Percentiles rank a stretch among this genome's conserved stretches.
Evolutionary conservation across 2,113 vertebrate genomes (phyloP).

Genomic region (Pollimyrus isidori): DNA sequence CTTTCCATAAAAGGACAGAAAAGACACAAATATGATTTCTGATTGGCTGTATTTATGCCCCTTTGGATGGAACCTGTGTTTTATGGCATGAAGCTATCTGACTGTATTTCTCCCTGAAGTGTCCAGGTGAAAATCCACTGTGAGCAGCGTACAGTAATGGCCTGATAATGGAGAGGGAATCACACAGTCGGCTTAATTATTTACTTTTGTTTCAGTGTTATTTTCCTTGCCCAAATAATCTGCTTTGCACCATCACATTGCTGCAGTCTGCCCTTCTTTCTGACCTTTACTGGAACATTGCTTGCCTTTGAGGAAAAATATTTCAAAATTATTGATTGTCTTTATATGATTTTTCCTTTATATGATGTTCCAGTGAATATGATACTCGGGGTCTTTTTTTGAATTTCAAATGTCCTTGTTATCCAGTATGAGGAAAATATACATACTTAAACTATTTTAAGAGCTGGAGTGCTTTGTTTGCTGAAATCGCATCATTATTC

Average conservation of each 20-base stretch:
- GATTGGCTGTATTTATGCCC: neutral
- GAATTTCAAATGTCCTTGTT: neutral
- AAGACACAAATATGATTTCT: neutral
- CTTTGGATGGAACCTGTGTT: neutral
- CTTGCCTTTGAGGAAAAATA: neutral
- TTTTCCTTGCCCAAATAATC: neutral
- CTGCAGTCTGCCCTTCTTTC: neutral
- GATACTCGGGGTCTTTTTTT: neutral
- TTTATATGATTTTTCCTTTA: neutral
- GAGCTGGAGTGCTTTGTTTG: neutral
- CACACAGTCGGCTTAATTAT: neutral
- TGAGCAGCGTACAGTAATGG: neutral
- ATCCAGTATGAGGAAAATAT: neutral
- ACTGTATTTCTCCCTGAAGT: neutral
- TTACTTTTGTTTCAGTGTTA: neutral
- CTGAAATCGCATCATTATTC: neutral
- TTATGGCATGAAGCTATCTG: neutral
- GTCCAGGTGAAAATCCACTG: neutral
- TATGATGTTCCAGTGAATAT: neutral
- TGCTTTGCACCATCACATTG: neutral
- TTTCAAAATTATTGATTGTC: neutral
- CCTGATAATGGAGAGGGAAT: neutral
- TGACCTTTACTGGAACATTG: neutral
- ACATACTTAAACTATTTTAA: neutral
- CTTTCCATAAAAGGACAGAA: neutral